A percentile compares a stretch with the other conserved stretches of the same genome.
These are phyloP conservation scores for Lacerta agilis DNA, from an alignment of 2,797 vertebrate species.

Conservation along the genomic window DNA sequence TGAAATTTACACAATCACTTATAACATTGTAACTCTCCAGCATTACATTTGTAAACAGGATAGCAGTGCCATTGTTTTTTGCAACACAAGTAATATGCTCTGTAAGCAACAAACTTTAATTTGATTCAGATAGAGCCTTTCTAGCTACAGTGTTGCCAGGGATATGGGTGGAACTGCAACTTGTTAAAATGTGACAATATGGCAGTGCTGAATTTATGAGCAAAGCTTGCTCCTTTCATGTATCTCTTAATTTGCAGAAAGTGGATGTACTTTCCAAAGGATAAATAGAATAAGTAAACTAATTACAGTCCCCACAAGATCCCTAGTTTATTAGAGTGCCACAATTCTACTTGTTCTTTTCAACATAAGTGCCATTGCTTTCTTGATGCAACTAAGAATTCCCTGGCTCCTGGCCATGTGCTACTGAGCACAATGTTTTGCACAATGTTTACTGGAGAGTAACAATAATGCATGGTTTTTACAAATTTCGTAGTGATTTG, in stretches of 20 bases:
- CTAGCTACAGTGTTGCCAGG: not conserved
- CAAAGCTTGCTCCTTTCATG: not conserved
- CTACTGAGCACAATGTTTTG: not conserved
- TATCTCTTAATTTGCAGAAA: conserved; percentile 12
- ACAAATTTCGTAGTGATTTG: not conserved
- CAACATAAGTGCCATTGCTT: not conserved
- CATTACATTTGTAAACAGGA: not conserved
- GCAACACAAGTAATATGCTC: not conserved
- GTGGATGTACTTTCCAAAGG: not conserved
- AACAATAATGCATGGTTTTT: not conserved
- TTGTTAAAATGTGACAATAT: conserved; percentile 9
- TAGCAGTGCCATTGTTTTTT: not conserved
- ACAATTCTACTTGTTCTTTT: conserved; percentile 25
- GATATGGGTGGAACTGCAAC: not conserved
- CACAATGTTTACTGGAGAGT: conserved; percentile 39
- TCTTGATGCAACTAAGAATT: conserved; percentile 39
- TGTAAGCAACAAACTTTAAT: not conserved
- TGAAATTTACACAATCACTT: not conserved
- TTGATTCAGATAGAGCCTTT: not conserved
- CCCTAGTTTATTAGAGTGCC: not conserved
- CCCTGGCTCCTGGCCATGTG: not conserved
- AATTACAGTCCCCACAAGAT: not conserved
- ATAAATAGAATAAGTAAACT: conserved; percentile 7
- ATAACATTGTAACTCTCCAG: not conserved
- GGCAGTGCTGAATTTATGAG: not conserved